Percentiles rank a stretch among this genome's conserved stretches.
phyloP scores from a whole-genome alignment of 2,797 vertebrate species.

The Nothura maculosa region DNA sequence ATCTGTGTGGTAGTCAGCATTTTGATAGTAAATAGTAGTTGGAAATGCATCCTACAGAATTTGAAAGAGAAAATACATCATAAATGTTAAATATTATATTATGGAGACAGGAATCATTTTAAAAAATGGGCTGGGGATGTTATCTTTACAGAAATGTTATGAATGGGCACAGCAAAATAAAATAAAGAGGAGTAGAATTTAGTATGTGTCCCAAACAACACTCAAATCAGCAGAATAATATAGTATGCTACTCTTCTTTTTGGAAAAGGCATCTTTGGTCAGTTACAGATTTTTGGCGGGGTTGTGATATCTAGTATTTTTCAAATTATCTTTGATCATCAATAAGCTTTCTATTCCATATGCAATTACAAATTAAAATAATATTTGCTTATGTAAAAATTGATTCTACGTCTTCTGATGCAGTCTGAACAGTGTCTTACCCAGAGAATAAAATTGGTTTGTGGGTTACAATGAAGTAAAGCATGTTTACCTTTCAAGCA shows the following conservation, averaged over 20 bases:
- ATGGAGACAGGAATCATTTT: not conserved
- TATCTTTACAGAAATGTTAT: not conserved
- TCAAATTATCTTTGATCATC: not conserved
- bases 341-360: fast-evolving
- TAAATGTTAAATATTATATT: not conserved
- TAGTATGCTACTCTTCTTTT: not conserved
- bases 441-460: not conserved
- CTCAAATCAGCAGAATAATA: not conserved
- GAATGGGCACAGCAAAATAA: not conserved
- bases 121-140: not conserved
- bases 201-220: not conserved
- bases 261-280: not conserved
- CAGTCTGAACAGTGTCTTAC: not conserved
- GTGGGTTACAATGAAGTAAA: not conserved
- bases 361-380: not conserved
- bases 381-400: not conserved
- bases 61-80: not conserved
- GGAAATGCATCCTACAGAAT: not conserved
- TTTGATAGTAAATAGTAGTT: not conserved
- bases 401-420: not conserved
- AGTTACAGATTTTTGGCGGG: not conserved
- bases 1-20: not conserved
- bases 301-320: not conserved
- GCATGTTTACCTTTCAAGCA: not conserved
- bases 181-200: not conserved